Base-by-base conservation (phyloP, 2,797 vertebrate genomes). In the Oophaga sylvatica region DNA sequence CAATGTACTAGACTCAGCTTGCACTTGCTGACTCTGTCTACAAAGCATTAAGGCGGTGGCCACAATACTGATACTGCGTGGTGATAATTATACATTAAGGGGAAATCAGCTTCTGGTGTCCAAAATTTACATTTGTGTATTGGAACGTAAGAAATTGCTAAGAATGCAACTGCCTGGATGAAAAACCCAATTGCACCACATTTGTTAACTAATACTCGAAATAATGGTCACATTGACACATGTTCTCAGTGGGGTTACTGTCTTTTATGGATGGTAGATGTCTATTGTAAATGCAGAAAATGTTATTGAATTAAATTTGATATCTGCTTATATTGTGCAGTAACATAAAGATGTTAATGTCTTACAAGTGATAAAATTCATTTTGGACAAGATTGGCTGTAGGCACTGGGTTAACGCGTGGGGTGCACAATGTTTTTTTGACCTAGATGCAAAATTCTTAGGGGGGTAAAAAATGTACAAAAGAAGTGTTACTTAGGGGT, bases 41-140 rank as follows among this genome's bases (percentile, higher is more conserved):
- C 10, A 60, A 60, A 57, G 67, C 59, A 67, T 83, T 59, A 83
- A 71, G 3, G 26, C 19, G 59, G 53, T 41, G 17, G 2, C n/a
- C 17, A 19, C 53, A 48, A 59, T 35, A 17, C 13, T n/a, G 57
- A 60, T 41, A 60, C 22, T 62, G 48, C 48, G 48, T 1, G 31
- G 29, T 75, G 48, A 31, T 71, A 84, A 73, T 84, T 60, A 73
- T 75, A 84, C 12, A 45, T 71, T 84, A 75, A 60, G 35, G 3
- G 35, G 68, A 79, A 56, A 79, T 78, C 35, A 11, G 53, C 41
- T 79, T 85, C 26, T 31, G 19, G 35, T 85, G 84, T 26, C 75
- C 75, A 78, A 78, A 67, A 78, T 53, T 68, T 59, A 60, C 82
- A 77, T 85, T 85, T 79, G 84, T 59, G 17, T 85, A 56, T 67